Base-by-base conservation (phyloP, 2,888 invertebrate genomes). In the Sipha maydis region DNA sequence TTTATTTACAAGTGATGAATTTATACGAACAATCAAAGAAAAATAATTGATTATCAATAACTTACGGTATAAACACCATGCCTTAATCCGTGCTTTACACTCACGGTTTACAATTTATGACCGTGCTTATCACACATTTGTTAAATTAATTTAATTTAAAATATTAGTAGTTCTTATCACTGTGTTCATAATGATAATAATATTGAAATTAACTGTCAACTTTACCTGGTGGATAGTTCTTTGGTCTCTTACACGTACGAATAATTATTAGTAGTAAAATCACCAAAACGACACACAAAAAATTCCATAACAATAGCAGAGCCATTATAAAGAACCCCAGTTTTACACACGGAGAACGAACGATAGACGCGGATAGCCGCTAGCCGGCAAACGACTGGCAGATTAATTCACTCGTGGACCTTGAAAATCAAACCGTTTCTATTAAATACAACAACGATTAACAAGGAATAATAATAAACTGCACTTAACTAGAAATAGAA, bases 161-260 rank as follows among this genome's bases (percentile, higher is more conserved):
- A 9, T 9, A 41, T 41, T 11, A 11, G 14, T 14, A 11, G 48
- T 14, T 48, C 48, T 48, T 48, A 48, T 48, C 48, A 14, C 48
- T 48, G 48, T 48, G 14, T 11, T 48, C 11, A 48, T 48, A 48
- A 14, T 11, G 48, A 48, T 48, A 11, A 48, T 48, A 0, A 14
- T 48, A 1, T 11, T 48, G 28, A 73, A 31, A 28, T 48, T 11
- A 14, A 48, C 7, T 31, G 73, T 61, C 61, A 28, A 34, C 38
- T 25, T 75, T 88, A 88, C 88, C 88, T 88, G 88, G 88, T 19
- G 88, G 88, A 76, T 67, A 88, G 67, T 88, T 88, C 67, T 61
- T 88, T 14, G 88, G 88, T 82, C 67, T 88, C 19, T 25, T 76
- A 48, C 88, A 88, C 80, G 80, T 67, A 5, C 56, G 73, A 3